Percentiles rank a stretch among this genome's conserved stretches.
Evolutionary conservation across 2,797 vertebrate genomes (phyloP).

Genomic region (Cyclura pinguis): DNA sequence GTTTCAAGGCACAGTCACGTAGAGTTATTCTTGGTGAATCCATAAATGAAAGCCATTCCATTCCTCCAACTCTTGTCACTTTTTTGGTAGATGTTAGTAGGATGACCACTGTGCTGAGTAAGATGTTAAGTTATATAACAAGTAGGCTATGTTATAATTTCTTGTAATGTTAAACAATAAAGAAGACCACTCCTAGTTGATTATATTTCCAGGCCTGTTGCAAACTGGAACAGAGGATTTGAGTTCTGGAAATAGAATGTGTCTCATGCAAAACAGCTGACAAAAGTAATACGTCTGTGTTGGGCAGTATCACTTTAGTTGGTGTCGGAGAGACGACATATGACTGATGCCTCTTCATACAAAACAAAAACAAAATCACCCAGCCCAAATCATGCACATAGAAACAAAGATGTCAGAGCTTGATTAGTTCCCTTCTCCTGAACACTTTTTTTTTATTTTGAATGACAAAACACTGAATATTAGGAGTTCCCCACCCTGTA

Average conservation of each 20-base stretch:
- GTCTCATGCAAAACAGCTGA: not conserved
- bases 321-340: not conserved
- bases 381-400: not conserved
- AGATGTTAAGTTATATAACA: not conserved
- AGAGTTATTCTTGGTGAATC: not conserved
- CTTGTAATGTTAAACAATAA: fast-evolving
- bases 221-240: not conserved
- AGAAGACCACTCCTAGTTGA: fast-evolving
- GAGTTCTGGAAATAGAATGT: not conserved
- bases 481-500: not conserved
- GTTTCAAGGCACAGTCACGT: not conserved
- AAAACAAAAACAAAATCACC: not conserved
- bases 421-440: not conserved
- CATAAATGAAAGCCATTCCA: not conserved
- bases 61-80: not conserved
- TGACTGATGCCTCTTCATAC: not conserved
- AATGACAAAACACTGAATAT: not conserved
- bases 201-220: not conserved
- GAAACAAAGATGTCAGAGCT: not conserved
- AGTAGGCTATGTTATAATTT: not conserved
- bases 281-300: not conserved
- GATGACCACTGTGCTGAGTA: not conserved
- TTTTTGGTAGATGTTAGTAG: not conserved
- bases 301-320: not conserved
- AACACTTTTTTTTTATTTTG: not conserved